These are phyloP conservation scores for Plotosus lineatus DNA, from an alignment of 2,113 vertebrate genomes.

Conservation along the genomic window DNA sequence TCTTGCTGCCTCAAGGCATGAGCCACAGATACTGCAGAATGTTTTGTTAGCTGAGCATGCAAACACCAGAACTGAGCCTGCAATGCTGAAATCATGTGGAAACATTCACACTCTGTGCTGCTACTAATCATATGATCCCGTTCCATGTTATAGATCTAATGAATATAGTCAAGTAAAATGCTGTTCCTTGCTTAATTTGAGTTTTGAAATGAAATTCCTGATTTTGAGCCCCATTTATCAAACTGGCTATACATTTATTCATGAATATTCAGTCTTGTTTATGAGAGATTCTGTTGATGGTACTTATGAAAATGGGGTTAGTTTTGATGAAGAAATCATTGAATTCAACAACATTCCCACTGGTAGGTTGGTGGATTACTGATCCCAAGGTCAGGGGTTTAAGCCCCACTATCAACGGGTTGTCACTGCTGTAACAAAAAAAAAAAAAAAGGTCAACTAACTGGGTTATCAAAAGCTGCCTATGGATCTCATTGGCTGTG, in stretches of 20 bases:
- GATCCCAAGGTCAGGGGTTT: too few relatives aligned
- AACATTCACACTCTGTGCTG: not conserved
- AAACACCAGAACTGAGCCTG: conserved; percentile 20
- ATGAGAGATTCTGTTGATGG: too few relatives aligned
- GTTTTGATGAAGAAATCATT: not conserved
- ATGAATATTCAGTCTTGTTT: not conserved
- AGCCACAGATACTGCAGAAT: conserved; percentile 43
- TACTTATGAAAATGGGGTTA: not conserved
- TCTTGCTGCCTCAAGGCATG: conserved; percentile 19
- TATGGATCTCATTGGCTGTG: too few relatives aligned
- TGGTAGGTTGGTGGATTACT: too few relatives aligned
- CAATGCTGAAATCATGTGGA: not conserved
- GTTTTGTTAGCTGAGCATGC: conserved; percentile 38
- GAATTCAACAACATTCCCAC: not conserved
- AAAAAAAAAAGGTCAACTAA: too few relatives aligned
- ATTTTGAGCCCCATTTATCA: not conserved
- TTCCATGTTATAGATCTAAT: not conserved
- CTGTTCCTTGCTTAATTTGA: not conserved
- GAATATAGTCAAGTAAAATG: not conserved
- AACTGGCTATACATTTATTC: not conserved
- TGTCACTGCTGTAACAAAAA: too few relatives aligned
- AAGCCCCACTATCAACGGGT: too few relatives aligned
- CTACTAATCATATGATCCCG: too few relatives aligned
- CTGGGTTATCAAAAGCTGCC: too few relatives aligned
- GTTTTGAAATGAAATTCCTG: not conserved